Percentiles rank a stretch among this genome's conserved stretches.
Conservation (phyloP, 2,797 vertebrate species). For the Pseudochirops corinnae region DNA sequence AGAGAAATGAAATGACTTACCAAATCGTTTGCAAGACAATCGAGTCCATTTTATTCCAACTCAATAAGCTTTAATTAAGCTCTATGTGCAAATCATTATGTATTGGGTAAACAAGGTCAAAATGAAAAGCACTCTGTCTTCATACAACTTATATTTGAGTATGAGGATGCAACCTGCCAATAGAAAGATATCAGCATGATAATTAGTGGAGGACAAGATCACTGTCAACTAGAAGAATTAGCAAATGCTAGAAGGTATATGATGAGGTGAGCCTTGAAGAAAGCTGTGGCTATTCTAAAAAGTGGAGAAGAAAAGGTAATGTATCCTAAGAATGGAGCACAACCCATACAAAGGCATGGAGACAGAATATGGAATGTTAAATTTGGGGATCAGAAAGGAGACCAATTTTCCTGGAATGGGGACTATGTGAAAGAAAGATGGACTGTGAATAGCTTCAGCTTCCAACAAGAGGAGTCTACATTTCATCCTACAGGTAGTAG, state of each 20-base stretch:
- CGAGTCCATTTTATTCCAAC: not conserved
- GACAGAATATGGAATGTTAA: too few species aligned
- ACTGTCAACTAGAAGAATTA: not conserved
- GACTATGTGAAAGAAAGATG: not conserved
- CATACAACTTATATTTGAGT: not conserved
- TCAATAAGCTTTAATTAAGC: not conserved
- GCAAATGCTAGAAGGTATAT: not conserved
- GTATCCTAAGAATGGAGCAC: too few species aligned
- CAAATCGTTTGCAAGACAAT: not conserved
- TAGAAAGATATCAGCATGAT: not conserved
- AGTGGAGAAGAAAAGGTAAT: not conserved
- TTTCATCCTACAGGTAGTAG: too few species aligned
- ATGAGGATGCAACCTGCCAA: not conserved
- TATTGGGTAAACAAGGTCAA: not conserved
- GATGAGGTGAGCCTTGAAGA: not conserved
- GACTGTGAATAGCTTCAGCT: not conserved
- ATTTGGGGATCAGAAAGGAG: too few species aligned
- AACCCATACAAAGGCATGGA: too few species aligned
- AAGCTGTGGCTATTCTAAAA: not conserved
- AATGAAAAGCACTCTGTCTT: not conserved
- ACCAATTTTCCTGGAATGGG: too few species aligned
- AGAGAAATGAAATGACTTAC: not conserved
- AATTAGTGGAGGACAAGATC: not conserved
- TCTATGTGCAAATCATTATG: not conserved
- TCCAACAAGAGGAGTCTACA: too few species aligned